A percentile compares a stretch with the other conserved stretches of the same genome.
These are phyloP conservation scores for Drosophila parvula DNA, from an alignment of 1,140 invertebrate species.

Conservation along the genomic window DNA sequence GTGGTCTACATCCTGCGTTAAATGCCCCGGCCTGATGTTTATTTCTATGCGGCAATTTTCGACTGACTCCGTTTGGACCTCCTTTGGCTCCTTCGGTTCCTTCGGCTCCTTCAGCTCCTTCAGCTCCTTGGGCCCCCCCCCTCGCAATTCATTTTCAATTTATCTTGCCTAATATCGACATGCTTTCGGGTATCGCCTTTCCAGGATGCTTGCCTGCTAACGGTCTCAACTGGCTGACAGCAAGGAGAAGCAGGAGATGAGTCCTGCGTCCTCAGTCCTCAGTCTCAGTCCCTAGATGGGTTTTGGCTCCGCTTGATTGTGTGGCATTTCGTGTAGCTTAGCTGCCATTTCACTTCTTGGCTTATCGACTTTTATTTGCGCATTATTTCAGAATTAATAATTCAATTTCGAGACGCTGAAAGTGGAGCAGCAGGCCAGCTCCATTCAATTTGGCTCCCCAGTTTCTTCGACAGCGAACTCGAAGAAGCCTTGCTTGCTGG, in stretches of 20 bases:
- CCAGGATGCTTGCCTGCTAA: constrained; percentile 31
- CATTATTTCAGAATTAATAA: constrained; percentile 60
- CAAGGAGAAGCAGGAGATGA: constrained; percentile 21
- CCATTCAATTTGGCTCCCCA: constrained; percentile 35
- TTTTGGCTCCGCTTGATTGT: constrained; percentile 23
- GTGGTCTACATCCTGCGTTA: constrained; percentile 48
- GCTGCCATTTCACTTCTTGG: constrained; percentile 51
- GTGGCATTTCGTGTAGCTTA: constrained; percentile 34
- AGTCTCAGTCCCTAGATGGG: constrained; percentile 7
- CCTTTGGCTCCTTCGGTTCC: background rate
- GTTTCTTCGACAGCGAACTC: no score
- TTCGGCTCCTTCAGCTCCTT: background rate
- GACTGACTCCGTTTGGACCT: constrained; percentile 14
- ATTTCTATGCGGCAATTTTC: constrained; percentile 59
- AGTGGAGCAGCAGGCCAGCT: constrained; percentile 35
- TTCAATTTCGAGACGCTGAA: constrained; percentile 53
- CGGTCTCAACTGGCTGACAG: constrained; percentile 56
- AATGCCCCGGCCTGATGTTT: constrained; percentile 56
- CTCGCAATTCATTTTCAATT: constrained; percentile 80
- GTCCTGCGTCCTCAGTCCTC: background rate
- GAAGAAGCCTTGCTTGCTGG: background rate
- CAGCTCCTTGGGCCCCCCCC: constrained; percentile 32
- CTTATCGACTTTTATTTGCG: constrained; percentile 58
- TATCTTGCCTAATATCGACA: constrained; percentile 82
- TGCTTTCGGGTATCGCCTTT: constrained; percentile 57